Conservation (phyloP, 2,797 vertebrate species). For the Onychomys leucogaster region DNA sequence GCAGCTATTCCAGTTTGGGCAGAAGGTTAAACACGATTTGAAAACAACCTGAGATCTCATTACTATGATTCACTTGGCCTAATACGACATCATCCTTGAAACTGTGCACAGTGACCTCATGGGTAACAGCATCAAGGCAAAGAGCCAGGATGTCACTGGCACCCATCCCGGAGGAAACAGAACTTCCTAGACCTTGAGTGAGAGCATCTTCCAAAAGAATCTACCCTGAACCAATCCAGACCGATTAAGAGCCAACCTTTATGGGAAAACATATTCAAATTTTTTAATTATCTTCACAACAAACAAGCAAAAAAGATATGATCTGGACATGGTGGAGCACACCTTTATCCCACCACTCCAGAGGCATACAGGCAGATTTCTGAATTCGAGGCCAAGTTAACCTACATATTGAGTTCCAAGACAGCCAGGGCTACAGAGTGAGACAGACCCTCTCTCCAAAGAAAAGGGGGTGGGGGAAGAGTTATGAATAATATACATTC, state of each 20-base stretch:
- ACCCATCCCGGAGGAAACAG: not conserved
- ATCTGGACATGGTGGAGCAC: not conserved
- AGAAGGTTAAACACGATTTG: not conserved
- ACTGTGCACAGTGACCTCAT: not conserved
- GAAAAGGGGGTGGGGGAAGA: not conserved
- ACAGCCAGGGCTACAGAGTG: not conserved
- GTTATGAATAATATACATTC: conserved; percentile 18
- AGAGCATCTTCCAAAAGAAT: not conserved
- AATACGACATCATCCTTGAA: conserved; percentile 29
- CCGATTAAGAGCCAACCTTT: not conserved
- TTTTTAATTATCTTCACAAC: not conserved
- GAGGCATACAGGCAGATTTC: not conserved
- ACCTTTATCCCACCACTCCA: not conserved
- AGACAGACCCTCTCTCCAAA: not conserved
- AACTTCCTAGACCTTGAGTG: not conserved
- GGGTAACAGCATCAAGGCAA: not conserved
- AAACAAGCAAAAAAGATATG: conserved; percentile 7
- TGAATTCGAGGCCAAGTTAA: not conserved
- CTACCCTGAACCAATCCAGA: not conserved
- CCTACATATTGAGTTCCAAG: not conserved
- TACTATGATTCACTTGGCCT: not conserved
- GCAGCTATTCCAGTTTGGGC: conserved; percentile 24
- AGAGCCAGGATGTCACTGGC: not conserved
- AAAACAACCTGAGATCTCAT: conserved; percentile 58
- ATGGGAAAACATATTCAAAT: not conserved